phyloP scores from a whole-genome alignment of 64 coral and sea anemone genomes.

The Stichodactyla mertensii region DNA sequence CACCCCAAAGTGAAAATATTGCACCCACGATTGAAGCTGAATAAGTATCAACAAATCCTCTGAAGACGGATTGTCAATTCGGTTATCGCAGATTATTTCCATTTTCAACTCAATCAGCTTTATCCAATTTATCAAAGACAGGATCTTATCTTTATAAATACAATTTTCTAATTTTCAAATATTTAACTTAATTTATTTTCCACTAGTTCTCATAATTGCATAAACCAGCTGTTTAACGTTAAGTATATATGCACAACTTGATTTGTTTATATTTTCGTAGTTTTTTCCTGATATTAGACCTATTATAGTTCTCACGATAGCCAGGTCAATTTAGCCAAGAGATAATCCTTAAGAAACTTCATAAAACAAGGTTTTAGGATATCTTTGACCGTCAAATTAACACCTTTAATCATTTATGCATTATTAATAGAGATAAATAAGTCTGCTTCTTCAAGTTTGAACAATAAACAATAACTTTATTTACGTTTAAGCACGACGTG shows the following conservation, averaged over 20 bases:
- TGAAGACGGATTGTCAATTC: background rate
- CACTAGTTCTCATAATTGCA: background rate
- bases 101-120: constrained; percentile 1
- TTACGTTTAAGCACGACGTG: background rate
- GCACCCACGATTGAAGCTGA: background rate
- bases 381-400: background rate
- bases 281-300: background rate
- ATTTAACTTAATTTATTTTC: background rate
- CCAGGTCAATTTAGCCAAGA: background rate
- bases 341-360: background rate
- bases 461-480: background rate
- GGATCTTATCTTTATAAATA: constrained; percentile 12
- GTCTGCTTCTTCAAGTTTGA: background rate
- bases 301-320: background rate
- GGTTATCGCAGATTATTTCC: constrained; percentile 11
- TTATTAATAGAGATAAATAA: constrained; percentile 1
- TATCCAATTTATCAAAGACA: constrained; percentile 1
- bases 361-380: background rate
- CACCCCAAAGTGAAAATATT: background rate
- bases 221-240: constrained; percentile 1
- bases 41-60: background rate
- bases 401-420: constrained; percentile 1
- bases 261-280: background rate
- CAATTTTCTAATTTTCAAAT: background rate
- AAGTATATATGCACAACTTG: background rate